Evolutionary conservation across 1,140 invertebrate species (phyloP).

Genomic region (Rhizoglyphus robini): DNA sequence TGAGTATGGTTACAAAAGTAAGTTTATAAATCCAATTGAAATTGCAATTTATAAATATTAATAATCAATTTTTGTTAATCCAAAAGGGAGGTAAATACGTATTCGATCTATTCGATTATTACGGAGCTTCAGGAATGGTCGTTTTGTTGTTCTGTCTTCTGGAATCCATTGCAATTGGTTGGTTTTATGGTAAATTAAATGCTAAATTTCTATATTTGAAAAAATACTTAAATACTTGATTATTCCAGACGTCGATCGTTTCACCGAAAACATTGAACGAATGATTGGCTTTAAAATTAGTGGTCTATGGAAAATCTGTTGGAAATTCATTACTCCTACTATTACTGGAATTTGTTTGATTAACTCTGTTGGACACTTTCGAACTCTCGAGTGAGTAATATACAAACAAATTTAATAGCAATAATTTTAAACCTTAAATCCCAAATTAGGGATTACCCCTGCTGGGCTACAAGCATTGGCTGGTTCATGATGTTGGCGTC

Average conservation of each 20-base stretch:
- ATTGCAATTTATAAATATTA: background rate
- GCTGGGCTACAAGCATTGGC: too few relatives aligned
- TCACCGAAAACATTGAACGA: conserved; percentile 46
- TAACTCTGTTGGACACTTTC: too few relatives aligned
- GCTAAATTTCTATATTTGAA: background rate
- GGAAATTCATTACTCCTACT: too few relatives aligned
- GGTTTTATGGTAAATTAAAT: conserved; percentile 49
- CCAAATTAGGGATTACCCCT: too few relatives aligned
- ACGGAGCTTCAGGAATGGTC: conserved; percentile 51
- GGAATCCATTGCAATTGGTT: conserved; percentile 53
- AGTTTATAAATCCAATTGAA: conserved; percentile 27
- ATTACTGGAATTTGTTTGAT: too few relatives aligned
- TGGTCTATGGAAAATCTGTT: too few relatives aligned
- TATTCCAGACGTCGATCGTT: conserved; percentile 47
- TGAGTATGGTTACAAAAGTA: conserved; percentile 56
- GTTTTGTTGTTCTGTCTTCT: conserved; percentile 54
- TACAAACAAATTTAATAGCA: too few relatives aligned
- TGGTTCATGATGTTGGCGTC: too few relatives aligned
- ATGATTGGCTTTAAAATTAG: conserved; percentile 42
- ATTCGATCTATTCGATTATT: conserved; percentile 57
- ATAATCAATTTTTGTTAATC: too few relatives aligned
- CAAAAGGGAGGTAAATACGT: conserved; percentile 55
- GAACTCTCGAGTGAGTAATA: too few relatives aligned
- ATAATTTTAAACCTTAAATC: too few relatives aligned
- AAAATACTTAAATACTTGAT: too few relatives aligned